Base-by-base conservation (phyloP, 2,888 invertebrate species). In the Dioctria rufipes region DNA sequence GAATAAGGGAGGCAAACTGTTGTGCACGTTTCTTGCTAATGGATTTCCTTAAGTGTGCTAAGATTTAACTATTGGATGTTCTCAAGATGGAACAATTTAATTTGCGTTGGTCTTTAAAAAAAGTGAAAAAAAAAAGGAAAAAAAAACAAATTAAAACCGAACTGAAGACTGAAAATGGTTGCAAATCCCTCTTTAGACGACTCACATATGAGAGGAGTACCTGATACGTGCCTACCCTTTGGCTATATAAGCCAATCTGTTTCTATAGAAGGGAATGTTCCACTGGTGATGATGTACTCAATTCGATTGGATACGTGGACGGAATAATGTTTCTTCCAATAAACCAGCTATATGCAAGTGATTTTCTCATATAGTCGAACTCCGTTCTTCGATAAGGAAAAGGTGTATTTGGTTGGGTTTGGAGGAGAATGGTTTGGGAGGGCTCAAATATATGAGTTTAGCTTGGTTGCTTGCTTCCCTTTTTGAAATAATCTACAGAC, bases 11-110 rank as follows among this genome's bases (percentile, higher is more conserved):
- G n/a, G n/a, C n/a, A 46, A 67, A 42, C 58, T 49, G 58, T 43
- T 11, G 58, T 67, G 69, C 79, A 79, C 79, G 79, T 79, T 79
- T 25, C 66, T 67, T 42, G 46, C 79, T 79, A 79, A 79, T 79
- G 79, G 79, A 79, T 79, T 79, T 79, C 79, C 69, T 79, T 79
- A 79, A 79, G 79, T 79, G 79, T n/a, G 60, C 25, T 25, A 42
- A n/a, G 42, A 49, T 8, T 5, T 51, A 39, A n/a, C 39, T 51
- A 78, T 60, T 79, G 54, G 67, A 67, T 79, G 67, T 37, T 79
- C 42, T 37, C 46, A 66, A 39, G 42, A 42, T 79, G 79, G 67
- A 79, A 79, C 79, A 79, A 79, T 79, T 79, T 79, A 79, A 79
- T 79, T 79, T 79, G 79, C 49, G 46, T 61, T 46, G 46, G 63